Base-by-base conservation (phyloP, 2,888 invertebrate species). In the Muschampia plurimacula region DNA sequence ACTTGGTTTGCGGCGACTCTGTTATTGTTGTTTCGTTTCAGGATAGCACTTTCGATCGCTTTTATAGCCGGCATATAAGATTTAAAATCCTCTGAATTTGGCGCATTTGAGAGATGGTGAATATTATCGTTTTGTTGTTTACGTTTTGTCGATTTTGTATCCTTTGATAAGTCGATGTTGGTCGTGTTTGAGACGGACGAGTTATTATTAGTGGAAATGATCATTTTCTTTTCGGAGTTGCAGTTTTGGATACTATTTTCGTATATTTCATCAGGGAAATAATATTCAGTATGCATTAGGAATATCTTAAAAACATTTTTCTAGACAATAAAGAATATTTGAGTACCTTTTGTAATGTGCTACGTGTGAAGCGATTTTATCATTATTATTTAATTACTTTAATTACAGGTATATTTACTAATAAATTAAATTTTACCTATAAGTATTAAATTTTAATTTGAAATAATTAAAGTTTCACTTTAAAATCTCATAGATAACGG, bases 11-110 rank as follows among this genome's bases (percentile, higher is more conserved):
- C 69, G 72, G 75, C 73, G 71, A 66, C 69, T 63, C 68, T 75
- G 73, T 75, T 77, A 76, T 75, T 73, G 74, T 76, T 74, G 72
- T 74, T 74, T 73, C 74, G 68, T 76, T 70, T 77, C 73, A 66
- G 2, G 22, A 65, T 22, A 66, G 22, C 72, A 44, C 12, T 22
- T 72, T 52, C 15, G 0, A 12, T 44, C 28, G n/a, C 52, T 62
- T 63, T 66, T 67, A 67, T 63, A n/a, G n/a, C 62, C 2, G 28
- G 4, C 1, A 15, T 0, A 13, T 67, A 72, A 52, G 72, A 41
- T 13, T 36, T 13, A 55, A 36, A 63, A 44, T 72, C 22, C 39
- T 7, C 7, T 52, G 60, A 22, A 71, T n/a, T 32, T 41, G 0
- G 39, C 10, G 52, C 12, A 28, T 4, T 62, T 49, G 28, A n/a